Evolutionary conservation across 2,113 vertebrate species (phyloP).

Genomic region (Crypturellus undulatus): DNA sequence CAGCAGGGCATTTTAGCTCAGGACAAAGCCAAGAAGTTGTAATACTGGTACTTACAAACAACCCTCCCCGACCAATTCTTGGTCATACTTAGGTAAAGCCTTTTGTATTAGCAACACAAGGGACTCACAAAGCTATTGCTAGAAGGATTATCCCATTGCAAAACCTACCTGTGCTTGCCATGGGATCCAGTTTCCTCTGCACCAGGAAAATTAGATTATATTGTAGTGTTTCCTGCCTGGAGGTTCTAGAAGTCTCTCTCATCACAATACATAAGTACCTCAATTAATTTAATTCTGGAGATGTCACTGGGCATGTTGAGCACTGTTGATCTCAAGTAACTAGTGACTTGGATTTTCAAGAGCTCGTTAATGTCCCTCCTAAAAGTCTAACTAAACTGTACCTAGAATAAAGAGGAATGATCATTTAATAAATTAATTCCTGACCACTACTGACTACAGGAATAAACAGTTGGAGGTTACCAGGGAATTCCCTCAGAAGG

Average conservation of each 20-base stretch:
- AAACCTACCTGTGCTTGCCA: background rate
- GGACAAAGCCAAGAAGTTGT: background rate
- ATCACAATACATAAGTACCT: background rate
- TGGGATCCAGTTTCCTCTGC: fast-evolving
- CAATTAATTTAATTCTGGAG: fast-evolving
- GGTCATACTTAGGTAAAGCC: background rate
- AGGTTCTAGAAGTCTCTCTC: background rate
- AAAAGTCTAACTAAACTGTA: background rate
- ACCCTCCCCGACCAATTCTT: background rate
- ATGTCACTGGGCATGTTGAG: background rate
- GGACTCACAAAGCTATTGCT: background rate
- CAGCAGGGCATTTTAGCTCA: background rate
- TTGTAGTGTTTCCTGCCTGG: background rate
- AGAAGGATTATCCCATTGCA: background rate
- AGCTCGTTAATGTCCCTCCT: background rate
- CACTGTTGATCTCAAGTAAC: background rate
- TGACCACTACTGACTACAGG: background rate
- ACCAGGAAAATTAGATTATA: background rate
- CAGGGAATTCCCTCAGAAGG: background rate
- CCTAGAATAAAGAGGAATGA: background rate
- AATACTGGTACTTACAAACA: background rate
- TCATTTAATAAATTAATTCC: background rate
- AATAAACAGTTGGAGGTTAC: background rate
- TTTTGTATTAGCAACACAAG: background rate
- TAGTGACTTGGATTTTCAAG: background rate